Conservation (phyloP, 2,113 vertebrate genomes). For the Vombatus ursinus region DNA sequence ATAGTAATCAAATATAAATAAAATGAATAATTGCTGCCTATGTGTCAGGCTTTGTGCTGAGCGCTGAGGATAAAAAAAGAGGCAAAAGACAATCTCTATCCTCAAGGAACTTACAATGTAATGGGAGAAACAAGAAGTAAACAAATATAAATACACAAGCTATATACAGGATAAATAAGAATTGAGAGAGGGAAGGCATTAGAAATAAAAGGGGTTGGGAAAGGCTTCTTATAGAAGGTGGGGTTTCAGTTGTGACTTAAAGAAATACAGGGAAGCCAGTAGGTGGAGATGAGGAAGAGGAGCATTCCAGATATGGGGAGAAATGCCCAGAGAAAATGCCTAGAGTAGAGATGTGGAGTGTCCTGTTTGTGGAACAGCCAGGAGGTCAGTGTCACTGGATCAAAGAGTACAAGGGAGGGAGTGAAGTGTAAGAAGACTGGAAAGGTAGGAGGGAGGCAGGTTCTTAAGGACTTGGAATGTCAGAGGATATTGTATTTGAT, state of each 20-base stretch:
- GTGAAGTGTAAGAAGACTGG: background rate
- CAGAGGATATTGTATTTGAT: background rate
- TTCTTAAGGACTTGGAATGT: background rate
- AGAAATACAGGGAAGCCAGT: background rate
- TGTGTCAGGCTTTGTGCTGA: background rate
- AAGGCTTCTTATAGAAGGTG: background rate
- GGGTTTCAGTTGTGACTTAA: background rate
- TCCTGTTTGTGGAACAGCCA: background rate
- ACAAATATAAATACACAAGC: no score
- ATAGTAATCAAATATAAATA: no score
- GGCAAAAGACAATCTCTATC: background rate
- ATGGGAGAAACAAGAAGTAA: background rate
- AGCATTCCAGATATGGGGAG: background rate
- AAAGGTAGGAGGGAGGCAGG: background rate
- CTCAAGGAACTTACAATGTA: background rate
- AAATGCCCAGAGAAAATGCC: background rate
- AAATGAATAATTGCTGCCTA: no score
- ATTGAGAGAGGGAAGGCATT: background rate
- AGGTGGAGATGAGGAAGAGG: background rate
- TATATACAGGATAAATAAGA: background rate
- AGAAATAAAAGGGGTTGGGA: background rate
- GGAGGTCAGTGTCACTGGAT: background rate
- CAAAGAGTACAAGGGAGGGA: background rate
- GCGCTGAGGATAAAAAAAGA: background rate
- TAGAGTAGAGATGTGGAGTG: background rate